Percentiles rank a stretch among this genome's conserved stretches.
Evolutionary conservation across 1,140 invertebrate species (phyloP).

Genomic region (Drosophila simulans): DNA sequence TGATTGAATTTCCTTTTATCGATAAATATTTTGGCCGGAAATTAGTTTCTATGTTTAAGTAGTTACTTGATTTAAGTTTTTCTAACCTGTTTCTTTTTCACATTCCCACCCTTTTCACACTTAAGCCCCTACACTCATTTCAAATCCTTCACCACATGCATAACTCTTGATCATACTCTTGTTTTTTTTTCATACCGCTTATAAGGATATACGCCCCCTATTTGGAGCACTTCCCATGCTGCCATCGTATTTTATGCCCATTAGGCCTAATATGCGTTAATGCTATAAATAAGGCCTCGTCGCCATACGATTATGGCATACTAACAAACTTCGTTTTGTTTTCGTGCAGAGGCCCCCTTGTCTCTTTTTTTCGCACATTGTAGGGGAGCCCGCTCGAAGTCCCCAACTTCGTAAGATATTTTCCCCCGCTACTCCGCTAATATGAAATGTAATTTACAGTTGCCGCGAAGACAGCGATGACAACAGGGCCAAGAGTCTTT

Average conservation of each 20-base stretch:
- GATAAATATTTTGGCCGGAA: background rate
- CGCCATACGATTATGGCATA: constrained; percentile 81
- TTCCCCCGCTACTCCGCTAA: constrained; percentile 23
- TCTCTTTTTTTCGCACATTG: constrained; percentile 29
- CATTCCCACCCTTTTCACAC: too few species aligned
- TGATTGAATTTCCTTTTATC: constrained; percentile 8
- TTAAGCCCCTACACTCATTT: background rate
- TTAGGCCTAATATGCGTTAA: constrained; percentile 81
- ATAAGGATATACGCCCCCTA: constrained; percentile 53
- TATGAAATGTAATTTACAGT: constrained; percentile 79
- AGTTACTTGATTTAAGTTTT: background rate
- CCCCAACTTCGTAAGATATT: background rate
- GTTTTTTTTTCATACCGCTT: constrained; percentile 36
- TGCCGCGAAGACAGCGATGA: constrained; percentile 32
- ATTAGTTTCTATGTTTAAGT: background rate
- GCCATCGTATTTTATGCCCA: constrained; percentile 71
- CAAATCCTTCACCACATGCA: constrained; percentile 9
- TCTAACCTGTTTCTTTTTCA: background rate
- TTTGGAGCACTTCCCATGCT: background rate
- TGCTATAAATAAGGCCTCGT: constrained; percentile 78
- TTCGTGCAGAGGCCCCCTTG: constrained; percentile 11
- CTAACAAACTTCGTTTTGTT: constrained; percentile 69
- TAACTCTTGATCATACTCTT: constrained; percentile 57
- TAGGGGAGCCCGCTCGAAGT: constrained; percentile 7
- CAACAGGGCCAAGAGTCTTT: constrained; percentile 56